Base-by-base conservation (phyloP, 2,888 invertebrate species). In the Anaspis maculata region DNA sequence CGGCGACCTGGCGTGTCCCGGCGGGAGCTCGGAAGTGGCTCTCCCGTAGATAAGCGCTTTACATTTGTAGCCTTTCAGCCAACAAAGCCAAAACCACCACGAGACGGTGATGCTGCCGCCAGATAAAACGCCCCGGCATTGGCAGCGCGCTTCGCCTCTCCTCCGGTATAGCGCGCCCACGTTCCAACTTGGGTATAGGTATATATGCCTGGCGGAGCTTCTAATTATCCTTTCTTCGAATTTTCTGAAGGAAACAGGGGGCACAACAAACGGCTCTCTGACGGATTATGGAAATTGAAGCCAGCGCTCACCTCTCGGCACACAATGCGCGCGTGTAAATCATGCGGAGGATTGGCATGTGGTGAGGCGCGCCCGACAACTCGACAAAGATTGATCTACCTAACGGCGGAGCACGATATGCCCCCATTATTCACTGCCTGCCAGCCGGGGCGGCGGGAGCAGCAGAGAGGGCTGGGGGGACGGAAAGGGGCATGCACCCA, bases 41-140 rank as follows among this genome's bases (percentile, higher is more conserved):
- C 61, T 52, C 53, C 57, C 55, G 49, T 51, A 58, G 62, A 62
- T 62, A 62, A 62, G 59, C 59, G 59, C 55, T 60, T 59, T 59
- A 62, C 61, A 62, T 62, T 62, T 62, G 61, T 61, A 57, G 53
- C 56, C 54, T 59, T 60, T 60, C 57, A 56, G 45, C 52, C 48
- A 50, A 48, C 4, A 10, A 5, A 5, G 9, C 12, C 6, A 24
- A 5, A 19, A 19, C 19, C 5, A 19, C 19, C 5, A 19, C 19
- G 5, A 19, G 19, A 19, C 19, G 9, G n/a, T n/a, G n/a, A n/a
- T n/a, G n/a, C n/a, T n/a, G n/a, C 9, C 19, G 19, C 19, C 19
- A 9, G 19, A 19, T 19, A 19, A 19, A 19, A 5, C 5, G 19
- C 19, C 19, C 19, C n/a, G n/a, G n/a, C n/a, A n/a, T n/a, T n/a